Conservation (phyloP, 1,140 invertebrate species). For the Camponotus pennsylvanicus region DNA sequence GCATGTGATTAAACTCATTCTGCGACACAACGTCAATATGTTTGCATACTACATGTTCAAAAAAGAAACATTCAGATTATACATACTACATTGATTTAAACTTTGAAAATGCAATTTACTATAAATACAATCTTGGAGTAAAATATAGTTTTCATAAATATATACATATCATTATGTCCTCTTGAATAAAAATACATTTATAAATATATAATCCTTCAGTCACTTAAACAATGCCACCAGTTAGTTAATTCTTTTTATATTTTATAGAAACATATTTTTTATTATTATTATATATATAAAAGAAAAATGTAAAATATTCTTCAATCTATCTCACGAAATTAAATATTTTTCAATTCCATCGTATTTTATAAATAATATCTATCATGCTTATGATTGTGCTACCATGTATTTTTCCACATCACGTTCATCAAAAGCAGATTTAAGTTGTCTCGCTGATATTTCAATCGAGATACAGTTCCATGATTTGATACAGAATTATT, state of each 20-base stretch:
- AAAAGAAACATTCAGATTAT: neutral
- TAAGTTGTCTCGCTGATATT: slow-evolving; percentile 1
- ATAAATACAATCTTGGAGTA: neutral
- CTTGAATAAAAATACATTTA: neutral
- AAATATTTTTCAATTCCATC: neutral
- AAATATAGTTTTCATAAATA: slow-evolving; percentile 2
- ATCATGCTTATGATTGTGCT: neutral
- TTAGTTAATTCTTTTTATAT: neutral
- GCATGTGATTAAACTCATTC: slow-evolving; percentile 32
- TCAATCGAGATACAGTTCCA: neutral
- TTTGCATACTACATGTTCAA: neutral
- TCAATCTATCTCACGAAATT: neutral
- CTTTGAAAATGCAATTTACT: neutral
- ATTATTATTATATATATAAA: neutral
- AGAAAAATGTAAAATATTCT: slow-evolving; percentile 7
- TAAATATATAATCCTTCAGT: neutral
- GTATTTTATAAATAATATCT: slow-evolving; percentile 45
- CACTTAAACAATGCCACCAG: neutral
- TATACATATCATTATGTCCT: no score
- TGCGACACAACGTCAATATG: slow-evolving; percentile 21
- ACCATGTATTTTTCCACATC: slow-evolving; percentile 18
- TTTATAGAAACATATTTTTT: neutral
- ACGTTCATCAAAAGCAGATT: slow-evolving; percentile 42
- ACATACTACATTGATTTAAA: neutral
- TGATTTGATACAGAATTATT: slow-evolving; percentile 47